Base-by-base conservation (phyloP, 1,140 invertebrate genomes). In the Lysiphlebus fabarum region DNA sequence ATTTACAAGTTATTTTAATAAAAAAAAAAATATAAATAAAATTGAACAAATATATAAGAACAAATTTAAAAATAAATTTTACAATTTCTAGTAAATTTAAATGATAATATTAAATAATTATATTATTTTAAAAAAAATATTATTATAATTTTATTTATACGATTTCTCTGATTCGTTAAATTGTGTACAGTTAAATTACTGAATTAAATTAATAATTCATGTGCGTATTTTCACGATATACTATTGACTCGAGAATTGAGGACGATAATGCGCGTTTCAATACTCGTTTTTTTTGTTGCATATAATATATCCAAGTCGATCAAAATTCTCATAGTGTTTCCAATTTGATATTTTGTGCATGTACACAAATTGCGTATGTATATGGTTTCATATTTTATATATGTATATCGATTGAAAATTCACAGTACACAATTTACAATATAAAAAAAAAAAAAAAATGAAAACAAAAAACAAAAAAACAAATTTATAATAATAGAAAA, bases 201-300 rank as follows among this genome's bases (percentile, higher is more conserved):
- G 45, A 59, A 59, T 63, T 59, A 63, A 63, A 63, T 63, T 63
- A 63, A 59, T 63, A 63, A 63, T 63, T 63, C 56, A 63, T 58
- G 55, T 53, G 57, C 57, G 57, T 51, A 51, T 63, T 54, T 49
- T 57, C 44, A 38, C 62, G 53, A 59, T 63, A 59, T 63, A 63
- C 57, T 62, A 62, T 47, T 62, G 57, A 59, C 62, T 63, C 43
- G 62, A 6, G 53, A 51, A 63, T 59, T 58, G 62, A 59, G 62
- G 62, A 53, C 62, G 57, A 59, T 59, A 56, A 63, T 26, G 17
- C 62, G 58, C 58, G 53, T 63, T 63, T 59, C 45, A 50, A 63
- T 63, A 57, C 62, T 37, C 42, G 55, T 56, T 40, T 44, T n/a
- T 58, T 57, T 56, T 51, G 26, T 40, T 14, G 37, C 34, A 57